Evolutionary conservation across 2,113 vertebrate genomes (phyloP), one percentile per base, ranked within the genome.

Genomic region (Hoplias malabaricus): DNA sequence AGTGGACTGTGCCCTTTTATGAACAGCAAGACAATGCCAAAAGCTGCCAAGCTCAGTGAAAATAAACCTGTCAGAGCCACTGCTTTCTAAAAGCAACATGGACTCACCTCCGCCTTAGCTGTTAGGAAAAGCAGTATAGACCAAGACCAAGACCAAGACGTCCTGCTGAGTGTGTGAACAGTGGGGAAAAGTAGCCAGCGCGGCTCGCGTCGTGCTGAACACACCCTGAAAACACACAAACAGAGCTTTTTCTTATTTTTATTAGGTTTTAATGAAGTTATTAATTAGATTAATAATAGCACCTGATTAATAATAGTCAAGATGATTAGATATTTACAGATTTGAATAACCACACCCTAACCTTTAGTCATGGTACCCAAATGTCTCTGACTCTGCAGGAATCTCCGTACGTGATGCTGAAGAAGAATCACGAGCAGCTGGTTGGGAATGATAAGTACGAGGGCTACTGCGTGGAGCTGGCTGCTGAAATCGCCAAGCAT

Each of bases 381-480:
- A 57, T 81, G 70, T 80, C n/a, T 83, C 31, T 82, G 85, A 62
- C 38, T 80, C n/a, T 53, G 6, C 89, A 99, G 98, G 98, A 99
- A 88, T 94, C 96, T 16, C 98, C 98, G 0, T 99, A 99, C 0
- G 98, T 99, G 84, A 99, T 99, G 98, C 92, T 96, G 80, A 98
- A 99, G 91, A 99, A 98, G 87, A 98, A 97, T 0, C 96, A 96
- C 31, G 97, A 98, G 66, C 94, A 95, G 85, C 92, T 97, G 48
- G 89, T 89, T 75, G 97, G 97, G 54, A 99, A 99, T 0, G 94
- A 98, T 82, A 95, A 93, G 80, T 99, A 98, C 0, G 98, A 99
- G 86, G 98, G 98, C 73, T 99, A 99, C 88, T 98, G 96, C 0
- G 97, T 99, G 19, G 98, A 99, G 86, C 89, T 99, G 23, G 97